A percentile compares a stretch with the other conserved stretches of the same genome.
Evolutionary conservation across 2,888 invertebrate genomes (phyloP).

Genomic region (Meganola albula): DNA sequence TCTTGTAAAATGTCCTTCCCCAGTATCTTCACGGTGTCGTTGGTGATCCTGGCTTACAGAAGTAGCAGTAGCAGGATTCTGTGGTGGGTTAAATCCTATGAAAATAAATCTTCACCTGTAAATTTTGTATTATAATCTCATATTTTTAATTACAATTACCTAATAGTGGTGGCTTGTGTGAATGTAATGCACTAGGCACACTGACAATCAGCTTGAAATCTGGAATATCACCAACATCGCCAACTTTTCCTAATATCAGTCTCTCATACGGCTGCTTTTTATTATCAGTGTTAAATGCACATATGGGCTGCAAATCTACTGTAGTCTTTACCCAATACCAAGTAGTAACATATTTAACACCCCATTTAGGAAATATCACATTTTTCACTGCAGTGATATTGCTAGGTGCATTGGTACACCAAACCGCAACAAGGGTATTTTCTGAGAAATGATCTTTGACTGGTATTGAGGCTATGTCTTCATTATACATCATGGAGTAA

Average conservation of each 20-base stretch:
- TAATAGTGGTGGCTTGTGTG: conserved; percentile 94
- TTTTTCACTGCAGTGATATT: conserved; percentile 83
- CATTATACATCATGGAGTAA: conserved; percentile 88
- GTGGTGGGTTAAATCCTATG: too few relatives aligned
- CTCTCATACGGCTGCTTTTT: conserved; percentile 94
- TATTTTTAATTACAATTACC: conserved; percentile 64
- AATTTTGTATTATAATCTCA: too few relatives aligned
- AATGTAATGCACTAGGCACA: conserved; percentile 94
- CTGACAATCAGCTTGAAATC: conserved; percentile 83
- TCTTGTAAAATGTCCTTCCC: too few relatives aligned
- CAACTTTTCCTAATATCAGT: conserved; percentile 71
- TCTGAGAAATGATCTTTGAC: conserved; percentile 78
- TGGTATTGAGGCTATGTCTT: conserved; percentile 84
- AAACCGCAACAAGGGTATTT: conserved; percentile 86
- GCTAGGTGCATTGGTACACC: conserved; percentile 93
- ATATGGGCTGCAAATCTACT: conserved; percentile 80
- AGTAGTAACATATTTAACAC: conserved; percentile 81
- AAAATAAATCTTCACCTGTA: too few relatives aligned
- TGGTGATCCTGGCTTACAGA: too few relatives aligned
- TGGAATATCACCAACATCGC: conserved; percentile 46
- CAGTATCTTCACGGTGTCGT: too few relatives aligned
- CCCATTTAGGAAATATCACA: conserved; percentile 88
- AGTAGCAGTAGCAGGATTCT: too few relatives aligned
- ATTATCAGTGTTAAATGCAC: conserved; percentile 79
- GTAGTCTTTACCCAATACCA: conserved; percentile 96